Base-by-base conservation (phyloP, 1,140 invertebrate species). In the Manduca sexta region DNA sequence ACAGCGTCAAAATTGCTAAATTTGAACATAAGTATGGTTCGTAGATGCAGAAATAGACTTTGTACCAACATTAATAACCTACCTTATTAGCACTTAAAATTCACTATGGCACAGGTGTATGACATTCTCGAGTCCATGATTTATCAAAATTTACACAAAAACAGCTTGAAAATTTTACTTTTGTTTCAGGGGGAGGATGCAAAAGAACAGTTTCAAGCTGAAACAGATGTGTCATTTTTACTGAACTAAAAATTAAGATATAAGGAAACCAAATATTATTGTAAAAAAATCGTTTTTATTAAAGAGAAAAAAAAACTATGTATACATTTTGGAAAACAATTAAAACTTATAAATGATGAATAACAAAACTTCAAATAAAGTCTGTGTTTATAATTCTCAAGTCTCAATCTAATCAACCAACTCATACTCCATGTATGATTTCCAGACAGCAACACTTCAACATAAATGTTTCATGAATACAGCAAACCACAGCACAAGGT, bases 171-270 rank as follows among this genome's bases (percentile, higher is more conserved):
- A 33, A 11, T 45, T 38, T 39, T 49, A 12, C 37, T 31, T 31
- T 29, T 39, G 21, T 29, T 8, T 52, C 43, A 16, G 91, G 90
- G n/a, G 77, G 81, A 33, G 68, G 70, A 10, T 89, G 14, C 37
- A 34, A 29, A 45, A 43, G 61, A 69, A 40, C 89, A 91, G 69
- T 87, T 86, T 78, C 63, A 79, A 39, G 82, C 87, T 45, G 88
- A 86, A 33, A 63, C 87, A 26, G 89, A 92, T 80, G 62, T 92
- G 3, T 91, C 90, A 61, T 92, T 89, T 73, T 74, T 92, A 63
- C 64, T 35, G 42, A 40, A 53, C 42, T 49, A 47, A 64, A 37
- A 8, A 11, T 48, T 33, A 39, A 21, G 31, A 17, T 18, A 14
- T 35, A n/a, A n/a, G n/a, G n/a, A n/a, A n/a, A n/a, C n/a, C n/a